Base-by-base conservation (phyloP, 2,113 vertebrate genomes). In the Ptychochromis oligacanthus region DNA sequence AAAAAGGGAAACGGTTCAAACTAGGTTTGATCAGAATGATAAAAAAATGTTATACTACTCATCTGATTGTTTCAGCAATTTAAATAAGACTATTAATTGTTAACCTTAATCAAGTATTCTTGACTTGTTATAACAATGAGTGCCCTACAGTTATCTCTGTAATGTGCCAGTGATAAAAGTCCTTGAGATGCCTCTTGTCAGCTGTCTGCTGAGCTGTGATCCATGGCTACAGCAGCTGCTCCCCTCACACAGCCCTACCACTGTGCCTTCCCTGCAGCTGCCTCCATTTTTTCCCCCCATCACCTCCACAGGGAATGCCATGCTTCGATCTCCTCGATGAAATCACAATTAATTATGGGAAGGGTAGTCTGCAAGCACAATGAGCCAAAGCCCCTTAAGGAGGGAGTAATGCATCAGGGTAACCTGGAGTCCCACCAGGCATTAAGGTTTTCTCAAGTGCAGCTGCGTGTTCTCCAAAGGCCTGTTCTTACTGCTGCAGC, bases 161-260 rank as follows among this genome's bases (percentile, higher is more conserved):
- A 70, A 60, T 67, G 77, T 49, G 9, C 22, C 11, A 20, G 60
- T 58, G 60, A 57, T 52, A 79, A 82, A 79, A 82, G 80, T 87
- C 89, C 89, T 90, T 80, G 74, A 82, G 84, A 85, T 75, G 82
- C 75, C 43, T 91, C 90, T n/a, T 77, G 65, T 87, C 86, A 89
- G 81, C 87, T 77, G 62, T 87, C 86, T 89, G 86, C 79, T 90
- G 89, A 88, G 87, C 90, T 55, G 82, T 90, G 91, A 93, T 88
- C 89, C 92, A 84, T 85, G 81, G 86, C 88, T 89, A 34, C 55
- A 91, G 79, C 94, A 95, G 93, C 93, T 94, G 94, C 89, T 92
- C 82, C 81, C 74, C 82, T 80, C 82, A 28, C 82, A 83, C 79
- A 85, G 85, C 76, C 55, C 74, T 75, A 20, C 62, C 61, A 79